Evolutionary conservation across 2,888 invertebrate species (phyloP), one percentile per base, ranked within the genome.

Genomic region (Xestia c-nigrum): DNA sequence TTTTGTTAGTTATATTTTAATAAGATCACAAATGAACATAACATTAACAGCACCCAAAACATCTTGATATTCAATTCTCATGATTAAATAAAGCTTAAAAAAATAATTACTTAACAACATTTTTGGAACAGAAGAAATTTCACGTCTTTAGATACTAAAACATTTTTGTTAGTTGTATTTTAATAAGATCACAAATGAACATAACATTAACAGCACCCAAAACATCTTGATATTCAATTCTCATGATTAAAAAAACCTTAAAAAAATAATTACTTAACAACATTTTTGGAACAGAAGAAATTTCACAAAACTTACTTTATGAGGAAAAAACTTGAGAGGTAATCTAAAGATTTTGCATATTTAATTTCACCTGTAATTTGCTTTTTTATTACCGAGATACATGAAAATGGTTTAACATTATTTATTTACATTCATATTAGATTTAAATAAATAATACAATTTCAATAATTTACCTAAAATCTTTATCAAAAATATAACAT

Each of bases 71-170:
- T 65, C 9, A 57, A 83, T 59, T 76, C 50, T 77, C 65, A 40
- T 0, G 24, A 83, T 31, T 65, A 38, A 83, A 65, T 76, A 59
- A 46, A 65, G 1, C n/a, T 57, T 57, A 65, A 4, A 43, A n/a
- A 21, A 64, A n/a, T 69, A 7, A 57, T 52, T 78, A 38, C 3
- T 31, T 50, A 9, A 24, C 55, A 64, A 59, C 3, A 59, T 50
- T 43, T 4, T 76, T 64, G n/a, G 5, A 70, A 50, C n/a, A 61
- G 43, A 43, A 14, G 5, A 43, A n/a, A n/a, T n/a, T n/a, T n/a
- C n/a, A 84, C 43, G 70, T 83, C 46, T 78, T 83, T 66, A 65
- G 40, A 83, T 65, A 82, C 6, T 24, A 50, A 24, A 40, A 40
- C n/a, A 64, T 14, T 16, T 61, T 61, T 59, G 78, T 78, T 78